Conservation (phyloP, 2,888 invertebrate species). For the Apodemia mormo region DNA sequence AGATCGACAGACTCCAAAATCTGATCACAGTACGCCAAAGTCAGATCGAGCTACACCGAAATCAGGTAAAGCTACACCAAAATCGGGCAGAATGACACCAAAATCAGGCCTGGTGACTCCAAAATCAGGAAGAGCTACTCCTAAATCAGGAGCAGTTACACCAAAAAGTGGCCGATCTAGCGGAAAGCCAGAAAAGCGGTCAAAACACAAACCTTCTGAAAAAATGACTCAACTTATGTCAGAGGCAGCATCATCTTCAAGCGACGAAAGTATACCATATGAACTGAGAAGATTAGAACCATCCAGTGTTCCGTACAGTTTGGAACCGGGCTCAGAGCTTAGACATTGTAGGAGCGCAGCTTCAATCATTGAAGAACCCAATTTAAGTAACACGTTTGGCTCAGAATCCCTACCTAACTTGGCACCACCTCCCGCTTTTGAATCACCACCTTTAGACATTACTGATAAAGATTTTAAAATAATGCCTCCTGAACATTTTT, state of each 20-base stretch:
- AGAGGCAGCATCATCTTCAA: constrained; percentile 82
- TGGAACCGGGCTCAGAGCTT: constrained; percentile 77
- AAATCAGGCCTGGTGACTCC: constrained; percentile 71
- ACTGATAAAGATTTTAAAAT: constrained; percentile 77
- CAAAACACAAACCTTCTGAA: constrained; percentile 75
- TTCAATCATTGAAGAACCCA: constrained; percentile 81
- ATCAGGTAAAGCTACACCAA: constrained; percentile 73
- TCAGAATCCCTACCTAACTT: constrained; percentile 89
- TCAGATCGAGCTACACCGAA: constrained; percentile 67
- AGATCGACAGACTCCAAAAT: constrained; percentile 71
- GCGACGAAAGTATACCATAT: constrained; percentile 80
- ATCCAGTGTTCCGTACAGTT: constrained; percentile 84
- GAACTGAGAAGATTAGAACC: constrained; percentile 76
- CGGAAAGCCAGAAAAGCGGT: constrained; percentile 72
- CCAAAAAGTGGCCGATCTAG: constrained; percentile 83
- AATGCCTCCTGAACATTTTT: constrained; percentile 73
- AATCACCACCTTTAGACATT: constrained; percentile 78
- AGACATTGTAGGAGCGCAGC: constrained; percentile 82
- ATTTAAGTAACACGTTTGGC: constrained; percentile 75
- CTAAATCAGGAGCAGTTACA: constrained; percentile 71
- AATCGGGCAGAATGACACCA: constrained; percentile 70
- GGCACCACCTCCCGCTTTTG: constrained; percentile 83
- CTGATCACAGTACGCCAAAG: constrained; percentile 74
- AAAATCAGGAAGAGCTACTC: constrained; percentile 66
- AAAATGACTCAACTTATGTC: constrained; percentile 79